Evolutionary conservation across 2,888 invertebrate genomes (phyloP), one percentile per base, ranked within the genome.

Genomic region (Dryocosmus kuriphilus): DNA sequence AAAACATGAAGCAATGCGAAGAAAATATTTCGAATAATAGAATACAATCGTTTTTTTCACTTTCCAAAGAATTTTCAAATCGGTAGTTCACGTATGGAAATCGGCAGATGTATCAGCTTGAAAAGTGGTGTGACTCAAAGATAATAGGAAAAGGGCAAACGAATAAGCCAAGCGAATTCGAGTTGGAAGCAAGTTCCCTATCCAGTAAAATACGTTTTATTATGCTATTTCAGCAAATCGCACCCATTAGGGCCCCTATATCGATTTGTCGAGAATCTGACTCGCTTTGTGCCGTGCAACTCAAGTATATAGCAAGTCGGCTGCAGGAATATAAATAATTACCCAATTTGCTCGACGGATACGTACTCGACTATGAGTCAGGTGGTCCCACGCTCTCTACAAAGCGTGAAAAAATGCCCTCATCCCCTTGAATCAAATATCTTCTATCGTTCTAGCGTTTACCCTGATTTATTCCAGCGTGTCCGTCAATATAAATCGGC

Each of bases 331-430:
- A 87, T 86, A 87, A 88, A 87, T 87, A 88, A 88, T 88, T 84
- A 79, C 77, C 85, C 87, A 87, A 88, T 88, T 86, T 87, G 85
- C 80, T 83, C 86, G 82, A 85, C 83, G 82, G 84, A 87, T 85
- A 82, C 76, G 74, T 76, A 65, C 74, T 79, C 65, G 57, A 77
- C 78, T 82, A 78, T 80, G 77, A 82, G 73, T 81, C 82, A 77
- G 77, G 78, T 79, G 78, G 80, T 77, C 81, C 57, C 74, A 78
- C 75, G 78, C 80, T 79, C 57, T 79, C 80, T 79, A 76, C 81
- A 77, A 79, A 71, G 73, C 76, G 73, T 75, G 78, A 81, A 83
- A 83, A 83, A 85, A 79, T 81, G 79, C 80, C 80, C 80, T 80
- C 82, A 80, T 83, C 80, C 80, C 79, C 76, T 67, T 76, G 79